phyloP scores from a whole-genome alignment of 2,888 invertebrate species.

The Boloria selene region DNA sequence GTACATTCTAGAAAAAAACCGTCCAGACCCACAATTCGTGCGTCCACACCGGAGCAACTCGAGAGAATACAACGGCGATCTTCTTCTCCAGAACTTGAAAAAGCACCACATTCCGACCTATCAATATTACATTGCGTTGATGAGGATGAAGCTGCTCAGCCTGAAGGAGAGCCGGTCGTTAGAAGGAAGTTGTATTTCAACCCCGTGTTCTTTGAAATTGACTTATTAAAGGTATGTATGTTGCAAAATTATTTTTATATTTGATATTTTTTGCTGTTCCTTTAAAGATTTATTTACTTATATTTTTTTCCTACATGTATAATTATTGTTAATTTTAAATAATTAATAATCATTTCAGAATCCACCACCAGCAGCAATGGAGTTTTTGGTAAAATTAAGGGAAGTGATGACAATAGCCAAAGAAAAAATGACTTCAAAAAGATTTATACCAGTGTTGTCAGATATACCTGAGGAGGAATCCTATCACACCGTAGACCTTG shows the following conservation, averaged over 20 bases:
- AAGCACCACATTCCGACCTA: constrained; percentile 75
- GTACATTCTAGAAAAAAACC: constrained; percentile 74
- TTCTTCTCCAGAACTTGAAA: constrained; percentile 72
- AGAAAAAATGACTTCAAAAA: constrained; percentile 91
- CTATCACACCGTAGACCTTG: constrained; percentile 73
- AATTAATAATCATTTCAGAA: constrained; percentile 80
- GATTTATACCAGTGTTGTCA: constrained; percentile 88
- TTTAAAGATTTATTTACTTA: not conserved
- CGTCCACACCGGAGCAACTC: constrained; percentile 57
- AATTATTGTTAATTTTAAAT: no score
- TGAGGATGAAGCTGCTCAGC: constrained; percentile 54
- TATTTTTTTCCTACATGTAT: not conserved
- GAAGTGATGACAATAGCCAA: constrained; percentile 95
- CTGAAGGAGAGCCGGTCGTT: constrained; percentile 71
- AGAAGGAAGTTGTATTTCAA: constrained; percentile 93
- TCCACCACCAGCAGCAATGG: constrained; percentile 94
- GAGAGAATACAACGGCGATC: constrained; percentile 68
- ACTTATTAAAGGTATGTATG: constrained; percentile 88
- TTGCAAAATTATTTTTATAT: not conserved
- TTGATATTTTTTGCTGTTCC: not conserved
- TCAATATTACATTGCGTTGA: constrained; percentile 74
- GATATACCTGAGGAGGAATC: constrained; percentile 91
- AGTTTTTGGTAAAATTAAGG: constrained; percentile 93
- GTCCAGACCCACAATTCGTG: constrained; percentile 56
- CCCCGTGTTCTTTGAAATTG: constrained; percentile 94